Percentiles rank a stretch among this genome's conserved stretches.
Evolutionary conservation across 2,797 vertebrate genomes (phyloP).

Genomic region (Chloroceryle inda): DNA sequence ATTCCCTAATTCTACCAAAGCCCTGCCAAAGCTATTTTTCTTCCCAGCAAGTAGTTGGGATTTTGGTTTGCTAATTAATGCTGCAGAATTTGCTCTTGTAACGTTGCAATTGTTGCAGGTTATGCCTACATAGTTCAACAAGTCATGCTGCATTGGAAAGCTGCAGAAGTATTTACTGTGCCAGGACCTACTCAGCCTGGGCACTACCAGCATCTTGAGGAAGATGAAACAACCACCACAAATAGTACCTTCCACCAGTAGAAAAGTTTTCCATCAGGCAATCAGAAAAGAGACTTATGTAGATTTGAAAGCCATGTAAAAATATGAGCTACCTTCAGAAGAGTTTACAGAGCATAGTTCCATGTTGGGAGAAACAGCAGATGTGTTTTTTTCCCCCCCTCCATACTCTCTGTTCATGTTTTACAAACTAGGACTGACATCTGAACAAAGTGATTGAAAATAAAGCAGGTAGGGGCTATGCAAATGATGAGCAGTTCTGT

Average conservation of each 20-base stretch:
- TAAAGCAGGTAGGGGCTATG: slow-evolving; percentile 38
- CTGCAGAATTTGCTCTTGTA: neutral
- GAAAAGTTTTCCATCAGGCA: neutral
- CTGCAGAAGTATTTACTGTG: neutral
- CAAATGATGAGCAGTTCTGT: slow-evolving; percentile 30
- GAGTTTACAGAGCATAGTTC: neutral
- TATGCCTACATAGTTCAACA: neutral
- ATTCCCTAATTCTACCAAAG: neutral
- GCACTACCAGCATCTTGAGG: neutral
- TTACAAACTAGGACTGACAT: slow-evolving; percentile 77
- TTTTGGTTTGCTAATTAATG: neutral
- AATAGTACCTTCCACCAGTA: neutral
- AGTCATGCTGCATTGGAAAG: neutral
- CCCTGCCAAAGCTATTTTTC: neutral
- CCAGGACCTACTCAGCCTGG: neutral
- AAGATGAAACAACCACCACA: neutral
- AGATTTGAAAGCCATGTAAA: neutral
- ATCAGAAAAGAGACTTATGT: neutral
- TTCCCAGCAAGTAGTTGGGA: neutral
- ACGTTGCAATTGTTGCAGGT: neutral
- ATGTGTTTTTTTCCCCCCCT: neutral
- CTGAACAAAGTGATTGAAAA: slow-evolving; percentile 64
- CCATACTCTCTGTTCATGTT: slow-evolving; percentile 60
- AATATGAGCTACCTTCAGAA: neutral
- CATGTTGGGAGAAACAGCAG: slow-evolving; percentile 34